Evolutionary conservation across 2,888 invertebrate genomes (phyloP).

Genomic region (Spisula subtruncata): DNA sequence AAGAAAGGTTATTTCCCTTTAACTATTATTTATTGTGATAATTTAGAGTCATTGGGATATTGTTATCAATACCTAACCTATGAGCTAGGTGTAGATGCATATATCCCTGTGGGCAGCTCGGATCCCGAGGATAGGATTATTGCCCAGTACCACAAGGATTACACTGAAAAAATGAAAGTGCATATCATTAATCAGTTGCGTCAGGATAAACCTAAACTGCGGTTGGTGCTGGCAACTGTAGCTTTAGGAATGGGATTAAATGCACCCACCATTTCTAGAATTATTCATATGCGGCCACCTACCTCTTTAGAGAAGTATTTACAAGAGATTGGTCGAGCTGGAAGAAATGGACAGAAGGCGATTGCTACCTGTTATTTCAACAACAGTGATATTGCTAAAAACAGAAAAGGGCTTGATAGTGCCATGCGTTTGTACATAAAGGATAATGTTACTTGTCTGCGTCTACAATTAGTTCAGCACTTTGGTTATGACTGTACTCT

Average conservation of each 20-base stretch:
- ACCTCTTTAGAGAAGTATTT: slow-evolving; percentile 55
- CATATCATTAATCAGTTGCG: slow-evolving; percentile 57
- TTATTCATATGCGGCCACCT: slow-evolving; percentile 42
- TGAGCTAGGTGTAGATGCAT: neutral
- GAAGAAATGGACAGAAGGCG: slow-evolving; percentile 58
- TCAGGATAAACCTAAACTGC: slow-evolving; percentile 51
- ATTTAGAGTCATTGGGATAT: neutral
- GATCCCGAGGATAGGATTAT: slow-evolving; percentile 63
- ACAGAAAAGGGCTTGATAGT: slow-evolving; percentile 52
- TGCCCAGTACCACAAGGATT: slow-evolving; percentile 67
- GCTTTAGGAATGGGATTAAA: slow-evolving; percentile 69
- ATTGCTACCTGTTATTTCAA: slow-evolving; percentile 61
- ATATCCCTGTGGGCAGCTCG: neutral
- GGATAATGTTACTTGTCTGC: slow-evolving; percentile 35
- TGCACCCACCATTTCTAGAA: slow-evolving; percentile 55
- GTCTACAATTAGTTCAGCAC: slow-evolving; percentile 38
- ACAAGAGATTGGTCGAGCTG: slow-evolving; percentile 70
- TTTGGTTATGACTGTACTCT: slow-evolving; percentile 34
- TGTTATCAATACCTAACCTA: neutral
- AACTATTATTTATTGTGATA: neutral
- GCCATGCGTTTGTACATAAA: slow-evolving; percentile 21
- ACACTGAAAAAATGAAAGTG: slow-evolving; percentile 66
- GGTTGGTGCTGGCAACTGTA: slow-evolving; percentile 63
- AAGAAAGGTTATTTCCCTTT: neutral
- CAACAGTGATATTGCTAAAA: slow-evolving; percentile 63